Evolutionary conservation across 1,140 invertebrate genomes (phyloP), one percentile per base, ranked within the genome.

Genomic region (Sycobia sp.): DNA sequence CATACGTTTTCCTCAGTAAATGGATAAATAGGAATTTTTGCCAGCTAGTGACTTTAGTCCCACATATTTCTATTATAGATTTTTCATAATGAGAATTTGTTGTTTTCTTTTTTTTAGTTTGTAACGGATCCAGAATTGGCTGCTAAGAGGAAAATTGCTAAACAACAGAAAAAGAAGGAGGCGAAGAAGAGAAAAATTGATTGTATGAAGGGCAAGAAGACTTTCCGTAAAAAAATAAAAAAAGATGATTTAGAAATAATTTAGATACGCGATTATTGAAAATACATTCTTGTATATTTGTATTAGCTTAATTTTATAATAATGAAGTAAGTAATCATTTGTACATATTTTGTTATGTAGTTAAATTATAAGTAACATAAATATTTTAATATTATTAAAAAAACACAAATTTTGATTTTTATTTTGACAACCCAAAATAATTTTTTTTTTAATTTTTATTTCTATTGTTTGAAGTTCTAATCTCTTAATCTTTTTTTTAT

Each of bases 61-160:
- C n/a, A n/a, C n/a, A n/a, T n/a, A n/a, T n/a, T n/a, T n/a, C n/a
- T n/a, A n/a, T n/a, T n/a, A n/a, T n/a, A n/a, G n/a, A n/a, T n/a
- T n/a, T n/a, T n/a, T n/a, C n/a, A n/a, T n/a, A n/a, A n/a, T n/a
- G n/a, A n/a, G n/a, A n/a, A n/a, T n/a, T n/a, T n/a, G n/a, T n/a
- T n/a, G n/a, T 59, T 62, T 23, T 41, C 46, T 18, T 25, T 14
- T 2, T 78, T 83, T 8, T 83, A 90, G 76, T 86, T 86, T 70
- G 86, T 94, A 1, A 87, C 86, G 1, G 85, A 93, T 81, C 91
- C 92, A 23, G 90, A 91, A 69, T 81, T 85, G 65, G 88, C 89
- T 27, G 91, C 90, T 0, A 90, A 90, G 73, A 87, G 88, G 73
- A 92, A 91, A 81, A 86, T 93, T 5, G 87, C 87, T 47, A 85